These are phyloP conservation scores for Lerista edwardsae DNA, from an alignment of 2,797 vertebrate species.

Conservation along the genomic window DNA sequence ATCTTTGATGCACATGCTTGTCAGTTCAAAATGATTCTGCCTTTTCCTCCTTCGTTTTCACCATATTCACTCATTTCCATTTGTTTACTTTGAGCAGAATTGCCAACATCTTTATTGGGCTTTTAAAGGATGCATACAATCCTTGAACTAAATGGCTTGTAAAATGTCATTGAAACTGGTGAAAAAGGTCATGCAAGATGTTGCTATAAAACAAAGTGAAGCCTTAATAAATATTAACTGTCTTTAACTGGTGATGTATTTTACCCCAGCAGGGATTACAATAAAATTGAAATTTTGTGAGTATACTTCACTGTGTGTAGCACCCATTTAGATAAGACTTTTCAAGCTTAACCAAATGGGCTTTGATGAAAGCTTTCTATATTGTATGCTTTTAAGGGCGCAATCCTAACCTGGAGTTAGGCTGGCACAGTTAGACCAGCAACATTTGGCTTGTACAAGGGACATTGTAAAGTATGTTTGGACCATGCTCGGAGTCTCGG, in stretches of 20 bases:
- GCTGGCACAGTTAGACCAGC: no score
- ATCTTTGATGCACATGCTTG: no score
- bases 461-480: no score
- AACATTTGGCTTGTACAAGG: no score
- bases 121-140: constrained; percentile 35
- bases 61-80: not conserved
- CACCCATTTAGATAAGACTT: not conserved
- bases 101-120: not conserved
- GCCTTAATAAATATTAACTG: constrained; percentile 34
- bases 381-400: not conserved
- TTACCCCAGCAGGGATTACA: constrained; percentile 7
- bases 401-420: no score
- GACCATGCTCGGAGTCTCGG: no score
- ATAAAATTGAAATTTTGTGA: constrained; percentile 22
- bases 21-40: no score
- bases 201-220: constrained; percentile 34
- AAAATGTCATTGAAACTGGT: constrained; percentile 27
- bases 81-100: constrained; percentile 9
- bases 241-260: not conserved
- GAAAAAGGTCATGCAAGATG: not conserved
- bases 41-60: not conserved
- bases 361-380: not conserved
- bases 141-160: constrained; percentile 4
- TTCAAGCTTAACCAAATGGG: not conserved
- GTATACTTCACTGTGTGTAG: not conserved